Evolutionary conservation across 64 coral and sea anemone species (phyloP).

Genomic region (Dendrophyllia cribrosa): DNA sequence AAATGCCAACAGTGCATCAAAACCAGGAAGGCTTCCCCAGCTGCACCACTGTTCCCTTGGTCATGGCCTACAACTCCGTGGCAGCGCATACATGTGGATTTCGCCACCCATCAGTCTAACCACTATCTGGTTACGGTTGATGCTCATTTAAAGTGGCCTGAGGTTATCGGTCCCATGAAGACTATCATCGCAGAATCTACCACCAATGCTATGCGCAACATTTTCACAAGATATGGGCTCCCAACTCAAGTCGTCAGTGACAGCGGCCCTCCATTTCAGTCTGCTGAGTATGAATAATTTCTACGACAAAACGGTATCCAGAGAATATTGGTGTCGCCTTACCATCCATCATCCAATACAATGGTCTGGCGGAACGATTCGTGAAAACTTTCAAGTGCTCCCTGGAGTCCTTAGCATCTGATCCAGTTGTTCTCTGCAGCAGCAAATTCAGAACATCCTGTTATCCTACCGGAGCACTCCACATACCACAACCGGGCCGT

Average conservation of each 20-base stretch:
- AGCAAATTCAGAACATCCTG: constrained; percentile 35
- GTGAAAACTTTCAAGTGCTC: constrained; percentile 46
- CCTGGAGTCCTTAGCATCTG: background rate
- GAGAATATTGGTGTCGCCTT: constrained; percentile 33
- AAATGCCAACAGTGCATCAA: background rate
- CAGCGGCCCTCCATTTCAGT: constrained; percentile 27
- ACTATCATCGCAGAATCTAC: constrained; percentile 7
- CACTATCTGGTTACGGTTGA: constrained; percentile 35
- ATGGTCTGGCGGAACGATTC: constrained; percentile 53
- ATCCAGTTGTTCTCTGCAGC: constrained; percentile 12
- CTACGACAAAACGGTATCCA: constrained; percentile 38
- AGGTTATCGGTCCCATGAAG: constrained; percentile 17
- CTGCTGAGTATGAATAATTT: constrained; percentile 16
- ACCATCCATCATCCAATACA: constrained; percentile 22
- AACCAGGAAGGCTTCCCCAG: background rate
- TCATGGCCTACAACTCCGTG: constrained; percentile 21
- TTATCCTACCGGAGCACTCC: constrained; percentile 25
- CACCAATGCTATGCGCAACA: background rate
- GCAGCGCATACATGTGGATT: constrained; percentile 22
- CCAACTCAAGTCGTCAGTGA: constrained; percentile 19
- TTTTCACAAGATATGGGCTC: constrained; percentile 35
- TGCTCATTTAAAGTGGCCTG: constrained; percentile 28
- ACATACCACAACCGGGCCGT: constrained; percentile 25
- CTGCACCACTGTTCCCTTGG: constrained; percentile 42
- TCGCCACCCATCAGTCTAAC: background rate